phyloP scores from a whole-genome alignment of 2,888 invertebrate genomes.

The Xestia ashworthii region DNA sequence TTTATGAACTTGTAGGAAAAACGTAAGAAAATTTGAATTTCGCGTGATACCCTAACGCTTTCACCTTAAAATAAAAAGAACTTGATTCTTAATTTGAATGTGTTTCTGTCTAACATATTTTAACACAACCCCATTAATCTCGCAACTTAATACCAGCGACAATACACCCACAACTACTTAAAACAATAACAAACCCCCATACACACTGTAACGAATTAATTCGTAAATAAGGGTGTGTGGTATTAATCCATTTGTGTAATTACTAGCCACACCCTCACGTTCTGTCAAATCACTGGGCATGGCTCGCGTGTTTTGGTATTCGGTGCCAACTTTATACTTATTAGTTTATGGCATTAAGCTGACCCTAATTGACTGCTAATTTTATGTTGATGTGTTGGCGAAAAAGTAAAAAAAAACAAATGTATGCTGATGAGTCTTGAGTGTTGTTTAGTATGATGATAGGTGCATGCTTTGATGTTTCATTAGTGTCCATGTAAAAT shows the following conservation, averaged over 20 bases:
- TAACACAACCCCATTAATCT: not conserved
- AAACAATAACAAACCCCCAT: constrained; percentile 29
- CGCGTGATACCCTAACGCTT: no score
- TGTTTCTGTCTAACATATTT: not conserved
- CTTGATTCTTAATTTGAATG: not conserved
- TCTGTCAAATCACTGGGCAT: constrained; percentile 68
- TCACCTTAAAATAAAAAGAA: no score
- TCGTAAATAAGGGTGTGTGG: constrained; percentile 69
- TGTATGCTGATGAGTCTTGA: not conserved
- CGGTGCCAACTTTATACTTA: constrained; percentile 51
- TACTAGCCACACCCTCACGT: constrained; percentile 67
- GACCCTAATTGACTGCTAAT: constrained; percentile 52
- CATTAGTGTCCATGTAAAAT: not conserved
- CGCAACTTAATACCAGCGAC: not conserved
- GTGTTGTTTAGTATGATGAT: not conserved
- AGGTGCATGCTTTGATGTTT: not conserved
- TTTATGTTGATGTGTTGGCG: constrained; percentile 14
- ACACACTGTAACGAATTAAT: constrained; percentile 56
- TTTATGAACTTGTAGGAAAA: no score
- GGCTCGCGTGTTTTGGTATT: constrained; percentile 64
- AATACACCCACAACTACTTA: constrained; percentile 16
- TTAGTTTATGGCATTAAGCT: constrained; percentile 55
- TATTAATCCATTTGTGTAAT: constrained; percentile 82
- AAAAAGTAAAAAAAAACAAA: not conserved
- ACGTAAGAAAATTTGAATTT: no score